Percentiles rank a stretch among this genome's conserved stretches.
Evolutionary conservation across 2,888 invertebrate species (phyloP).

Genomic region (Adelphocoris suturalis): DNA sequence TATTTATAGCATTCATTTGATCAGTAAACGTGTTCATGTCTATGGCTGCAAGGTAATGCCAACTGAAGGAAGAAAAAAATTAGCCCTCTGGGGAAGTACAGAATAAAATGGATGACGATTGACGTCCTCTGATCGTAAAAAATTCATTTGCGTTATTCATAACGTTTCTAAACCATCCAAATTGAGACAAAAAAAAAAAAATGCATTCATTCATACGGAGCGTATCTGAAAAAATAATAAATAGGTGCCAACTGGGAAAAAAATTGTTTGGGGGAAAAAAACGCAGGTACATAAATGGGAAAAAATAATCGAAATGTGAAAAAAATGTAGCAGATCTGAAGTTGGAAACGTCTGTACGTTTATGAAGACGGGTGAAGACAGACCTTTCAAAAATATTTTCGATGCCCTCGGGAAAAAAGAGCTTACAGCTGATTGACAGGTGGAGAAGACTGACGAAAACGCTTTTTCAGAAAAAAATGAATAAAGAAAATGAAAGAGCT

Average conservation of each 20-base stretch:
- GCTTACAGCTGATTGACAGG: not conserved
- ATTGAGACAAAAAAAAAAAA: not conserved
- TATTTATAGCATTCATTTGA: no score
- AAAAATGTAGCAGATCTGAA: not conserved
- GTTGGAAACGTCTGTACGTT: conserved; percentile 5
- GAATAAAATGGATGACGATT: no score
- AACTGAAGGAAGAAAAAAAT: no score
- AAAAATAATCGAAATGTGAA: not conserved
- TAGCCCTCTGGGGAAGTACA: no score
- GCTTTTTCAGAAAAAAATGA: not conserved
- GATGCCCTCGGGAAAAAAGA: not conserved
- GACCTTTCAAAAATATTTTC: not conserved
- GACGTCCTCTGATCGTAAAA: no score
- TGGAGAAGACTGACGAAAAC: not conserved
- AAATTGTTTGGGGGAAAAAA: not conserved
- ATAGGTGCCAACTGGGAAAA: not conserved
- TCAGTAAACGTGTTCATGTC: no score
- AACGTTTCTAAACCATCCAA: no score
- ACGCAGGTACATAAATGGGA: not conserved
- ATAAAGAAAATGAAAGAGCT: not conserved
- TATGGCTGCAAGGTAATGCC: no score
- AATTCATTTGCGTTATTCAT: no score
- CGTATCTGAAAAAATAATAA: no score
- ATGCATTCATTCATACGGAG: not conserved
- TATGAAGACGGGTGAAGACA: conserved; percentile 1